Base-by-base conservation (phyloP, 2,888 invertebrate species). In the Melangyna quadrimaculata region DNA sequence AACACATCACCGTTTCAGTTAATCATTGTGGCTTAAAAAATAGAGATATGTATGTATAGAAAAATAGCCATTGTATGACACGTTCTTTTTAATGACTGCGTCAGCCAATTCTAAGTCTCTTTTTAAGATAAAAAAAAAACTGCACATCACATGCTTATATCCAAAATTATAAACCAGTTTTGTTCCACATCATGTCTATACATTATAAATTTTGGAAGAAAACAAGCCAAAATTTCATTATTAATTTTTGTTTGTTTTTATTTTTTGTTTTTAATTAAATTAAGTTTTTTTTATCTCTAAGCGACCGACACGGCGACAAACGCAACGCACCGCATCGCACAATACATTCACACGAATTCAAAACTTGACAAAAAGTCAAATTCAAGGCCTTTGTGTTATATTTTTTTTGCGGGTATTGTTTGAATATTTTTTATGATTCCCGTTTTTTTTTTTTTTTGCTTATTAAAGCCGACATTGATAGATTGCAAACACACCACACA, bases 401-500 rank as follows among this genome's bases (percentile, higher is more conserved):
- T 72, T 70, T 63, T 27, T 29, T 53, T 27, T 24, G 32, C 1
- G n/a, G 53, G 48, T 48, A 48, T 48, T 48, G 48, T 48, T 48
- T 48, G 22, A 48, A 24, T 14, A 24, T 9, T 48, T 40, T 40
- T 4, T 12, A 37, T 14, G 37, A 14, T 35, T 32, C 7, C 7
- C 32, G 17, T 48, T 17, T 12, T 17, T 19, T 65, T 24, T 51
- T 63, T 29, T 45, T 43, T 59, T 17, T n/a, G n/a, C n/a, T n/a
- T 29, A 53, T 40, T 10, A 22, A 53, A 27, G 35, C 37, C 59
- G 79, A 74, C 73, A 69, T 65, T 79, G 79, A 82, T 59, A 72
- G 81, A 82, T 82, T 82, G 81, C 72, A 82, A 48, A 27, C 37
- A 67, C 51, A 61, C n/a, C n/a, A 27, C n/a, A 27, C 27, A 27